These are phyloP conservation scores for Propsilocerus akamusi DNA, from an alignment of 1,140 invertebrate species.

Conservation along the genomic window DNA sequence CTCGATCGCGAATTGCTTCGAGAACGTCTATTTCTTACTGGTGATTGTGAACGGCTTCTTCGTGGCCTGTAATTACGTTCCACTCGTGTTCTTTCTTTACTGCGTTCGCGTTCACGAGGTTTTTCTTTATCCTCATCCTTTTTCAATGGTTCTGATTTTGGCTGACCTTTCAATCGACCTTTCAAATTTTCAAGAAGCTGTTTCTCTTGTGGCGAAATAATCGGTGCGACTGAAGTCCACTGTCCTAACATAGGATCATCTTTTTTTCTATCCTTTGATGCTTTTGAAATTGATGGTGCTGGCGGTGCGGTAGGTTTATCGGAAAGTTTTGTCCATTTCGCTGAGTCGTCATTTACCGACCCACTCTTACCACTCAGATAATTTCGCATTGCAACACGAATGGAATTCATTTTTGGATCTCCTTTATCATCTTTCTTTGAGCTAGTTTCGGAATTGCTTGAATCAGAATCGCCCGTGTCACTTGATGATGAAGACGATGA, in stretches of 20 bases:
- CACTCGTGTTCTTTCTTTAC: conserved; percentile 11
- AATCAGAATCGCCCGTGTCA: conserved; percentile 24
- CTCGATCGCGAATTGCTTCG: conserved; percentile 7
- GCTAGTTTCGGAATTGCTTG: conserved; percentile 28
- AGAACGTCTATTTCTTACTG: conserved; percentile 9
- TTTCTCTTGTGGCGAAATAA: conserved; percentile 33
- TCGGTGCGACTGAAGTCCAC: conserved; percentile 37
- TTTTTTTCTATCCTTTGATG: conserved; percentile 13
- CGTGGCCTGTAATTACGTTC: conserved; percentile 6
- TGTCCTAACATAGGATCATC: conserved; percentile 34
- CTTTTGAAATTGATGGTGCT: conserved; percentile 8
- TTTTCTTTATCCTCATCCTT: conserved; percentile 13
- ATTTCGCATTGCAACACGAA: conserved; percentile 47
- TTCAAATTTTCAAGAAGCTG: conserved; percentile 37
- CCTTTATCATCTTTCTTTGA: conserved; percentile 27
- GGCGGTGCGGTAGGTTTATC: conserved; percentile 7
- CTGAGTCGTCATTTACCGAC: conserved; percentile 16
- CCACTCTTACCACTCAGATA: conserved; percentile 32
- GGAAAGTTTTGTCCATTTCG: conserved; percentile 16
- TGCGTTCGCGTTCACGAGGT: conserved; percentile 15
- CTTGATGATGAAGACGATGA: conserved; percentile 14
- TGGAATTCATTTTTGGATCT: conserved; percentile 37
- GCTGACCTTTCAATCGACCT: conserved; percentile 25
- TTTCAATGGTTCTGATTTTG: conserved; percentile 14
- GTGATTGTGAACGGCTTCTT: conserved; percentile 10